phyloP scores from a whole-genome alignment of 1,140 invertebrate species.

The Leptoteleia sp. region DNA sequence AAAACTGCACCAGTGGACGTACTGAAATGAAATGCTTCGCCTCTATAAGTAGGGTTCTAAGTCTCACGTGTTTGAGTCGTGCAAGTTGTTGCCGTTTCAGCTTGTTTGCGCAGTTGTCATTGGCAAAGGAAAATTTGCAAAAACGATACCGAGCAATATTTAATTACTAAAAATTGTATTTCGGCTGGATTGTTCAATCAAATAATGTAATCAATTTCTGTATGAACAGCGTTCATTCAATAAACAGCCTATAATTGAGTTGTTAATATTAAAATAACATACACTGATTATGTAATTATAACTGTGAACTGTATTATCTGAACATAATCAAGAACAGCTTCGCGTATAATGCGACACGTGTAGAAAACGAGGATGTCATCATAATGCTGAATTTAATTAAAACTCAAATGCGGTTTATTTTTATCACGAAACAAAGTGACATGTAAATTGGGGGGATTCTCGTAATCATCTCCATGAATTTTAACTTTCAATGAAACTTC shows the following conservation, averaged over 20 bases:
- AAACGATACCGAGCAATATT: conserved; percentile 39
- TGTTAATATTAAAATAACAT: conserved; percentile 60
- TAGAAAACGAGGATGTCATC: conserved; percentile 57
- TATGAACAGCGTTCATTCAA: conserved; percentile 42
- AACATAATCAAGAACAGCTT: conserved; percentile 53
- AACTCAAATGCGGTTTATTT: conserved; percentile 35
- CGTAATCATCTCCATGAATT: too few species aligned
- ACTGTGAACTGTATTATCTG: conserved; percentile 50
- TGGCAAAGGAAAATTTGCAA: conserved; percentile 17
- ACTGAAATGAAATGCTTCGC: too few species aligned
- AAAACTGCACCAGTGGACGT: neutral
- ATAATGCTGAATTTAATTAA: conserved; percentile 49
- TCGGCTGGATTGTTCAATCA: conserved; percentile 7
- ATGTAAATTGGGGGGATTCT: conserved; percentile 11
- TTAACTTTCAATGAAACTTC: too few species aligned
- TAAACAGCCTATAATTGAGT: conserved; percentile 55
- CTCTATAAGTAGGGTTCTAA: too few species aligned
- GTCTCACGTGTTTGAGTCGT: neutral
- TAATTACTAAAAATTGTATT: conserved; percentile 24
- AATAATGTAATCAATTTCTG: conserved; percentile 56
- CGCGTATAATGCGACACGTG: conserved; percentile 56
- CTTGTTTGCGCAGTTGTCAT: conserved; percentile 50
- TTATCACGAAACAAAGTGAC: conserved; percentile 22
- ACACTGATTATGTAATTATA: conserved; percentile 60
- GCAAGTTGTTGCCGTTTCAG: conserved; percentile 7